phyloP scores from a whole-genome alignment of 2,113 vertebrate species.

The Corvus cornix region DNA sequence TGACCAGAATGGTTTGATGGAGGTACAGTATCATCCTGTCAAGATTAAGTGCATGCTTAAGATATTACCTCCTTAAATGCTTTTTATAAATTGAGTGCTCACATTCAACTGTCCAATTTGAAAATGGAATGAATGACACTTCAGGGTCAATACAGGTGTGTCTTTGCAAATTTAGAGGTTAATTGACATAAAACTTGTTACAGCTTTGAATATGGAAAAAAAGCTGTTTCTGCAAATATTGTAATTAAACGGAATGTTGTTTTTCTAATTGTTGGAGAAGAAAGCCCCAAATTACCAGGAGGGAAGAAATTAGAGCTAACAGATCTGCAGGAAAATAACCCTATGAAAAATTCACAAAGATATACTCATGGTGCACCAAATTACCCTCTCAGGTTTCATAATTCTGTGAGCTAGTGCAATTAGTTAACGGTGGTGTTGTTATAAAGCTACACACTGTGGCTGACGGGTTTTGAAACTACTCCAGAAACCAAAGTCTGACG shows the following conservation, averaged over 20 bases:
- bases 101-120: not conserved
- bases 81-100: not conserved
- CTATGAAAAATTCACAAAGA: slow-evolving; percentile 42
- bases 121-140: not conserved
- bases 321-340: slow-evolving; percentile 28
- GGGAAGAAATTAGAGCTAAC: slow-evolving; percentile 41
- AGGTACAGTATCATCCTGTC: not conserved
- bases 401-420: not conserved
- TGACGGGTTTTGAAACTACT: slow-evolving; percentile 47
- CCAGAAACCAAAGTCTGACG: slow-evolving; percentile 35
- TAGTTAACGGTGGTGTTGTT: slow-evolving; percentile 32
- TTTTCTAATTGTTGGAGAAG: slow-evolving; percentile 53
- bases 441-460: slow-evolving; percentile 28
- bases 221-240: slow-evolving; percentile 37
- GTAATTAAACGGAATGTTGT: slow-evolving; percentile 47
- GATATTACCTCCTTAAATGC: not conserved
- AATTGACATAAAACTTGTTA: not conserved
- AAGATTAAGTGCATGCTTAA: not conserved
- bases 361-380: slow-evolving; percentile 9
- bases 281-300: slow-evolving; percentile 22
- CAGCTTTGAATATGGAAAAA: not conserved
- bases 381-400: slow-evolving; percentile 30
- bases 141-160: not conserved
- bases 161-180: not conserved
- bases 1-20: not conserved